Base-by-base conservation (phyloP, 92 coral and sea anemone genomes). In the Phenganax subtilis region DNA sequence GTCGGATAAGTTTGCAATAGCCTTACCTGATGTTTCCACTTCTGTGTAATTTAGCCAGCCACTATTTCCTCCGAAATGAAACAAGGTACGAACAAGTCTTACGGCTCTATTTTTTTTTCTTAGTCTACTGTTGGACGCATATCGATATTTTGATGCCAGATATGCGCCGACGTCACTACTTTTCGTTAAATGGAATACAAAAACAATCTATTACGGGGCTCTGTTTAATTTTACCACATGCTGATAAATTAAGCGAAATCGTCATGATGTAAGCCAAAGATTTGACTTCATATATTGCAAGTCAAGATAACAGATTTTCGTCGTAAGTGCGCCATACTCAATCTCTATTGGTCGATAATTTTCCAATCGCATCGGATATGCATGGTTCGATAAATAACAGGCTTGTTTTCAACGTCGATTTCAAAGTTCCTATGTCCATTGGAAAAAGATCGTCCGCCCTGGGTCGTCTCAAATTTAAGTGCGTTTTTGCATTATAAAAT, bases 191-290 rank as follows among this genome's bases (percentile, higher is more conserved):
- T 29, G 30, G 57, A 75, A 54, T 75, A 27, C 51, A 55, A 75
- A 75, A 75, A 75, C 80, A 75, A 55, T 75, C 55, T 55, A 54
- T 75, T 75, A 75, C 29, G 80, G 12, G 51, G 54, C 64, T 55
- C 63, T 73, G 77, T 73, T 73, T 73, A 73, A 73, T 73, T 54
- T 55, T 59, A 65, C 56, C 63, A 3, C 80, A 53, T 54, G 61
- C 80, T 75, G 80, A 54, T 65, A 75, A 54, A 20, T 55, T 75
- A 55, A 75, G 51, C 12, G 51, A 55, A 28, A 25, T 57, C 60
- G 44, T 59, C 65, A 75, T 30, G 8, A 17, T 9, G n/a, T 16
- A 20, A 51, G 64, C 61, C 30, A 51, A 29, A 14, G 80, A 27
- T 44, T 25, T 55, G n/a, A 10, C 61, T 53, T 12, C 20, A 55